phyloP scores from a whole-genome alignment of 1,140 invertebrate species.

The Rhopalosiphum padi region DNA sequence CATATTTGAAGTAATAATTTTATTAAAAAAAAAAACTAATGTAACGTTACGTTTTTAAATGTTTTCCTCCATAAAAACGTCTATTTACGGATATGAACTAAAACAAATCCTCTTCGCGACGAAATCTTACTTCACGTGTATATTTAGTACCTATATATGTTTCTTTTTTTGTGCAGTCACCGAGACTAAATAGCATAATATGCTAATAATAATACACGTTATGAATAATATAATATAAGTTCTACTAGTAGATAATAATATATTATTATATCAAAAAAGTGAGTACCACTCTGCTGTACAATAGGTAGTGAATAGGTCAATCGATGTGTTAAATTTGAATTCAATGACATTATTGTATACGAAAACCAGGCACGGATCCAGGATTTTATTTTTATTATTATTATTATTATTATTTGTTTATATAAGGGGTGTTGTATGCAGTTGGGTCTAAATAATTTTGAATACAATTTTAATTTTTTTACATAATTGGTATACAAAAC shows the following conservation, averaged over 20 bases:
- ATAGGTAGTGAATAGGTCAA: too few relatives aligned
- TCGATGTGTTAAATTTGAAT: too few relatives aligned
- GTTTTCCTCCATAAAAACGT: not conserved
- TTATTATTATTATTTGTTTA: too few relatives aligned
- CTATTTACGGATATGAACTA: not conserved
- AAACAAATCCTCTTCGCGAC: not conserved
- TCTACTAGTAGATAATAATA: not conserved
- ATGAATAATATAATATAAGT: not conserved
- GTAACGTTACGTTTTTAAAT: not conserved
- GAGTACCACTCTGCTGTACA: too few relatives aligned
- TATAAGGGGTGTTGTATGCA: too few relatives aligned
- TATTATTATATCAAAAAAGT: too few relatives aligned
- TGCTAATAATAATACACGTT: not conserved
- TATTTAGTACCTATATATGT: not conserved
- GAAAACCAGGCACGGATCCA: too few relatives aligned
- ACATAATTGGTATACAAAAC: too few relatives aligned
- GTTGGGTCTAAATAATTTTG: too few relatives aligned
- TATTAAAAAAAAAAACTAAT: slow-evolving; percentile 1
- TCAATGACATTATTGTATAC: too few relatives aligned
- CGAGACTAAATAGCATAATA: not conserved
- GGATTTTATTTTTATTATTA: too few relatives aligned
- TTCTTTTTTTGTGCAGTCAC: not conserved
- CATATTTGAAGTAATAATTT: slow-evolving; percentile 26
- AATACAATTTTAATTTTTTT: too few relatives aligned
- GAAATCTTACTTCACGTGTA: not conserved